Percentiles rank a stretch among this genome's conserved stretches.
These are phyloP conservation scores for Diachasmimorpha longicaudata DNA, from an alignment of 1,140 invertebrate species.

Conservation along the genomic window DNA sequence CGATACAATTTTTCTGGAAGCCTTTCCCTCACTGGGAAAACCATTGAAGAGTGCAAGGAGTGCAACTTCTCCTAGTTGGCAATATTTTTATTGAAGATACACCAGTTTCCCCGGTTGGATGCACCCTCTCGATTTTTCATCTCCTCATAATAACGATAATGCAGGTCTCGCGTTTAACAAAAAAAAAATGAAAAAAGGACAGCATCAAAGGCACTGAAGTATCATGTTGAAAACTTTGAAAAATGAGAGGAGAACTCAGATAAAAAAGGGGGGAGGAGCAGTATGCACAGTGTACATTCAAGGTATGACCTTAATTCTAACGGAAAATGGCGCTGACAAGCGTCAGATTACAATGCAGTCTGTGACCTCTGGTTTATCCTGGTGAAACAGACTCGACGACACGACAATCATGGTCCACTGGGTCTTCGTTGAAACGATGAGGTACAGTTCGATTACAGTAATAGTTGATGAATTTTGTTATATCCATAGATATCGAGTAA, in stretches of 20 bases:
- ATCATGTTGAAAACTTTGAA: constrained; percentile 5
- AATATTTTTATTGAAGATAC: neutral
- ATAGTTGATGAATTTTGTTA: neutral
- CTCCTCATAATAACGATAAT: neutral
- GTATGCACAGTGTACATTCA: neutral
- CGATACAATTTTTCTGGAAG: too few relatives aligned
- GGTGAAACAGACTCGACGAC: neutral
- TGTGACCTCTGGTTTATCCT: neutral
- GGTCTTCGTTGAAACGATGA: neutral
- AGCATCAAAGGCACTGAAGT: neutral
- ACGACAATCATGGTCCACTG: neutral
- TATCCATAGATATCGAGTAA: neutral
- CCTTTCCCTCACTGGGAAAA: too few relatives aligned
- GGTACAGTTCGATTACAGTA: neutral
- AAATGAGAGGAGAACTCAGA: neutral
- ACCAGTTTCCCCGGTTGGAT: neutral
- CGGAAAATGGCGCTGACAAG: constrained; percentile 3
- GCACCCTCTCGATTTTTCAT: neutral
- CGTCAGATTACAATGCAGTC: constrained; percentile 1
- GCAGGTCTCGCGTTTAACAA: neutral
- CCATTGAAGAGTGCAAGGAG: neutral
- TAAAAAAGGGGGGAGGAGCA: neutral
- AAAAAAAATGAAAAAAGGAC: neutral
- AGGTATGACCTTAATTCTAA: neutral
- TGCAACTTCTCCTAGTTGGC: neutral